Evolutionary conservation across 2,888 invertebrate genomes (phyloP), one percentile per base, ranked within the genome.

Genomic region (Amphipoea lucens): DNA sequence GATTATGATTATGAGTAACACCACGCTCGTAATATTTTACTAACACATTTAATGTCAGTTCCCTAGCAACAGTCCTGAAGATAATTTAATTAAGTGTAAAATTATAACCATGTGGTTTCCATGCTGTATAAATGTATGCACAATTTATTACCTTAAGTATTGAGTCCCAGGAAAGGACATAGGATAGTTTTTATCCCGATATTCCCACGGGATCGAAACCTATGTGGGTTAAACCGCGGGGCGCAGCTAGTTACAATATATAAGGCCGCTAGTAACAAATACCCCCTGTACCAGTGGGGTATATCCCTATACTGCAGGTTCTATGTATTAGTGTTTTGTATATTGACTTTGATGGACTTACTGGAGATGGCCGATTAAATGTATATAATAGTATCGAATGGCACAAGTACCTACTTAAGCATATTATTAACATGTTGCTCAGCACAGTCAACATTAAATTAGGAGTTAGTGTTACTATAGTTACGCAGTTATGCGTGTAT

Each of bases 1-100:
- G 81, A 20, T 48, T 57, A 72, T 45, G 7, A 79, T 81, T 73
- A 65, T 74, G 74, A 63, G 29, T 57, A 6, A 57, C 40, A 45
- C 48, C 1, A 29, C 2, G 5, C 9, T 76, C 40, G n/a, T 76
- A 76, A 62, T 3, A 1, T 48, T 48, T 40, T 48, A 60, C 1
- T 12, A 6, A 40, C 17, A 5, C 5, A 4, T 76, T 60, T 17
- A 36, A 60, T 36, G 36, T 3, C 17, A 51, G 20, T 40, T 71
- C 0, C 2, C 11, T 45, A 36, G 23, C 20, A 70, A 48, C 11
- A n/a, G 29, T 40, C 4, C 20, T 74, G 17, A 74, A 23, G 36
- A 76, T 76, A 36, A 14, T 75, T 36, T 36, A 29, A 62, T 9
- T 7, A 9, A 57, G n/a, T 36, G 23, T 45, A 9, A n/a, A 75